These are phyloP conservation scores for Sebastes elongatus DNA, from an alignment of 2,797 vertebrate species.

Conservation along the genomic window DNA sequence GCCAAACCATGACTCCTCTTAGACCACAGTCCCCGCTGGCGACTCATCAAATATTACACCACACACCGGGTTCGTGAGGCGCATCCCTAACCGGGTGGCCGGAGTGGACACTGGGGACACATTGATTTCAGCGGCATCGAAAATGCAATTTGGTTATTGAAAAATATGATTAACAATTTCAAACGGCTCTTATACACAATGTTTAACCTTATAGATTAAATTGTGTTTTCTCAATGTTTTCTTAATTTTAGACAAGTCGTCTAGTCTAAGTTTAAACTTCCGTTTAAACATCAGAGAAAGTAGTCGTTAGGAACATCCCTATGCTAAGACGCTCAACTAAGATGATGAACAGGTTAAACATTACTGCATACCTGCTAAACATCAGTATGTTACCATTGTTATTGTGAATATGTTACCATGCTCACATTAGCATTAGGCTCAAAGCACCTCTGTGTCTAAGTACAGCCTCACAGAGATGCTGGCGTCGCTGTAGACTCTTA, in stretches of 20 bases:
- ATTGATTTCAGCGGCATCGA: not conserved
- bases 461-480: not conserved
- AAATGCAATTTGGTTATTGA: not conserved
- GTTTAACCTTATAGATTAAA: no score
- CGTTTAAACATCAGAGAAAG: fast-evolving
- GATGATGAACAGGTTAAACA: no score
- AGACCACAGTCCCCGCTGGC: not conserved
- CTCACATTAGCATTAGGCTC: not conserved
- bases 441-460: not conserved
- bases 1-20: not conserved
- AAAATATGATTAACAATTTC: not conserved
- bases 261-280: not conserved
- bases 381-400: not conserved
- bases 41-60: not conserved
- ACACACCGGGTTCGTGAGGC: not conserved
- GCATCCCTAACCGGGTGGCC: not conserved
- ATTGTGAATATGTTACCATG: not conserved
- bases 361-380: not conserved
- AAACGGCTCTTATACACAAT: no score
- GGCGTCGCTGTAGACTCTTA: not conserved
- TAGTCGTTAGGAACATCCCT: not conserved
- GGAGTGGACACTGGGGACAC: not conserved
- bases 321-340: not conserved
- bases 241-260: no score
- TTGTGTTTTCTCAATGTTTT: no score